Conservation (phyloP, 2,888 invertebrate species). For the Drosophila suboccidentalis region DNA sequence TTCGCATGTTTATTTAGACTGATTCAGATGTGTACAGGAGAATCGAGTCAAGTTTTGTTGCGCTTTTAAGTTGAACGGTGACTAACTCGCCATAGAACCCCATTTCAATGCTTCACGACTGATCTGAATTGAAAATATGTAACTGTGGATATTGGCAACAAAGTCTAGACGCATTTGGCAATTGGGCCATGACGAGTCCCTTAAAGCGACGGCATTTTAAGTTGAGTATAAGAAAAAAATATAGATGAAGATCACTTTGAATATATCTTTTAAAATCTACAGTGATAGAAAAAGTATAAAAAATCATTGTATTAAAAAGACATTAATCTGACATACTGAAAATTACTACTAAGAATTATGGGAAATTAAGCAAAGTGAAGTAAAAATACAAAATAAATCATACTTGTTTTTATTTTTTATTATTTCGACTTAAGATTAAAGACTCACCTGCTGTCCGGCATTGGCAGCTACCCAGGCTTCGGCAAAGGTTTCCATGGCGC, state of each 20-base stretch:
- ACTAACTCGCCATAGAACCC: slow-evolving; percentile 37
- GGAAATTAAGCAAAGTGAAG: too few species aligned
- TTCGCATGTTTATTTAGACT: slow-evolving; percentile 41
- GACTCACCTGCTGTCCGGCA: slow-evolving; percentile 90
- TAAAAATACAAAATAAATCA: too few species aligned
- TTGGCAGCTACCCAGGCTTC: slow-evolving; percentile 98
- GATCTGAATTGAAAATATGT: slow-evolving; percentile 24
- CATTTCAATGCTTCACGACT: slow-evolving; percentile 42
- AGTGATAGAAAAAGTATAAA: too few species aligned
- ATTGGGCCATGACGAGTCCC: not conserved
- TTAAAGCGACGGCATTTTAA: slow-evolving; percentile 7
- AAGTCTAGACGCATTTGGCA: slow-evolving; percentile 4
- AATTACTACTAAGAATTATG: too few species aligned
- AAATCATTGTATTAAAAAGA: too few species aligned
- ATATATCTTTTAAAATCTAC: too few species aligned
- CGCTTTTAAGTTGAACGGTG: slow-evolving; percentile 35
- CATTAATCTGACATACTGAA: too few species aligned
- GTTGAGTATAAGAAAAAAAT: too few species aligned
- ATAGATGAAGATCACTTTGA: not conserved
- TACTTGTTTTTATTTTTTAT: too few species aligned
- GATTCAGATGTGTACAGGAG: slow-evolving; percentile 41
- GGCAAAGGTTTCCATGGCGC: slow-evolving; percentile 99
- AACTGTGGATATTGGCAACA: not conserved
- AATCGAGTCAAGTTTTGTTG: slow-evolving; percentile 6
- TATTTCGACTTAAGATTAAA: not conserved